Evolutionary conservation across 1,140 invertebrate genomes (phyloP), one percentile per base, ranked within the genome.

Genomic region (Zophobas atratus): DNA sequence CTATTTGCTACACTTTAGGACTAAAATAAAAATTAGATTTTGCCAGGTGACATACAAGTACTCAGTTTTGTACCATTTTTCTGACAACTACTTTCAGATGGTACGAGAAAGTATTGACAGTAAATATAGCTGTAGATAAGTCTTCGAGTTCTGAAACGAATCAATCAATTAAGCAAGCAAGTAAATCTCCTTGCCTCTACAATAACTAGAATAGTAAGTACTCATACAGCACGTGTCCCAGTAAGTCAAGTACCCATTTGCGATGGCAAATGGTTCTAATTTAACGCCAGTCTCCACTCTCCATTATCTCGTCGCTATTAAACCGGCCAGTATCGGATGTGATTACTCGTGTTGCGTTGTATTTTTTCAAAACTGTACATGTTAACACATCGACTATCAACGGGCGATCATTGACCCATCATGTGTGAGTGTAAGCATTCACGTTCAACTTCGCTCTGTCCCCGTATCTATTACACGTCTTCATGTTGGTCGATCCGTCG

Each of bases 351-450:
- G 60, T 67, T 49, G 71, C 71, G 60, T 43, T 6, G 71, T 39
- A 73, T 73, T 73, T 73, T 73, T 73, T 73, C 51, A 73, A 73
- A 73, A 57, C 71, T 67, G 51, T 73, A 73, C 71, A 57, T 73
- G 71, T 55, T 73, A 73, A 73, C 71, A 73, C 71, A 73, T 67
- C 70, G 70, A 48, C 48, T 55, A 72, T 72, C 71, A 56, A 56
- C 71, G 38, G 71, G 49, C 71, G 71, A 73, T 73, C 71, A 57
- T 73, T 73, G 71, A 73, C 71, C 71, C 71, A 73, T 56, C 71
- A 73, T 57, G 71, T 39, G 71, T 73, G 71, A 55, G 51, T 73
- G 60, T 67, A 43, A 67, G 60, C 60, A 67, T 67, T 67, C 60
- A 67, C 60, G 39, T 67, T 43, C 60, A 67, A 67, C 60, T 51